Evolutionary conservation across 1,140 invertebrate genomes (phyloP).

Genomic region (Drosophila persimilis): DNA sequence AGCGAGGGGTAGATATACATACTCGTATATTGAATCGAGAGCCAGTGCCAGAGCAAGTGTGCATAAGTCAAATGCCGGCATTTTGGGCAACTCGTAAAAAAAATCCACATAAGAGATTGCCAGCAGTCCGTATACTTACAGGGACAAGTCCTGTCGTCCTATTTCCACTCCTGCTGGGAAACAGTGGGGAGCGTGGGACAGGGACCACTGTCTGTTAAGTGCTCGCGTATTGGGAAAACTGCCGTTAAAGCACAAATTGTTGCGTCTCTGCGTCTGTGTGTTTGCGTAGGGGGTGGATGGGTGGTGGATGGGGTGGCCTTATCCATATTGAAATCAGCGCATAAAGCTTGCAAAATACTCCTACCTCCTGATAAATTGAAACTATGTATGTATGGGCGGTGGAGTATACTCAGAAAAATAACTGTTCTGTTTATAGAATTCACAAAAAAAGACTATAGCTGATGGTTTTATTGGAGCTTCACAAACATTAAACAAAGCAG

Average conservation of each 20-base stretch:
- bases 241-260: conserved; percentile 24
- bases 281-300: background rate
- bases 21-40: background rate
- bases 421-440: too few relatives aligned
- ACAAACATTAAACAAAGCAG: too few relatives aligned
- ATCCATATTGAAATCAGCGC: conserved; percentile 56
- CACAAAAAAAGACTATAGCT: too few relatives aligned
- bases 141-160: too few relatives aligned
- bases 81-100: conserved; percentile 62
- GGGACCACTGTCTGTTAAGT: conserved; percentile 30
- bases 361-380: conserved; percentile 59
- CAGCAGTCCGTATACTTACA: conserved; percentile 1
- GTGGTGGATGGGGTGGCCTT: conserved; percentile 1
- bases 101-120: conserved; percentile 50
- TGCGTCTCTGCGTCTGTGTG: conserved; percentile 9
- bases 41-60: conserved; percentile 5
- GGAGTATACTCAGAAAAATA: background rate
- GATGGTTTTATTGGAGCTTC: too few relatives aligned
- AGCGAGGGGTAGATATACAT: too few relatives aligned
- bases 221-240: conserved; percentile 36
- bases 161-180: too few relatives aligned
- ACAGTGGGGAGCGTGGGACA: background rate
- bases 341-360: conserved; percentile 33
- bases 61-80: conserved; percentile 52
- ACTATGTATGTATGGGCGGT: conserved; percentile 43